Evolutionary conservation across 2,797 vertebrate species (phyloP).

Genomic region (Melanotaenia nigrans): DNA sequence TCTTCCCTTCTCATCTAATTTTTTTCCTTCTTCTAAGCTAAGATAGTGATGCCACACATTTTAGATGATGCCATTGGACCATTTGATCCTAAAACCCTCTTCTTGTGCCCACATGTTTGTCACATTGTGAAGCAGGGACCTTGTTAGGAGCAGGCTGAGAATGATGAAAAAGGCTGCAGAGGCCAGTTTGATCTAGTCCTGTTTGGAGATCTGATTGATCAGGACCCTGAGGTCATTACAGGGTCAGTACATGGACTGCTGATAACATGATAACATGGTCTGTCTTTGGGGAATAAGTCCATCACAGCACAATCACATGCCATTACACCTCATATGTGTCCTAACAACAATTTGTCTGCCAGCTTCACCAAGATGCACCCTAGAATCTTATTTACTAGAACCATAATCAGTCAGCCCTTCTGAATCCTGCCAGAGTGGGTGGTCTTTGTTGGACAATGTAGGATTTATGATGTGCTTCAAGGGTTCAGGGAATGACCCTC

Average conservation of each 20-base stretch:
- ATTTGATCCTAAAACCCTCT: constrained; percentile 41
- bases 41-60: constrained; percentile 47
- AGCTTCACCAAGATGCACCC: constrained; percentile 10
- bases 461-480: constrained; percentile 86
- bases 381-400: constrained; percentile 20
- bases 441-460: constrained; percentile 46
- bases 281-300: constrained; percentile 59
- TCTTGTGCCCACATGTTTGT: constrained; percentile 8
- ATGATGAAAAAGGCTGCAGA: constrained; percentile 43
- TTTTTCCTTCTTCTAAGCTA: constrained; percentile 43
- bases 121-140: constrained; percentile 6
- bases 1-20: constrained; percentile 39
- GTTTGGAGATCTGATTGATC: constrained; percentile 78
- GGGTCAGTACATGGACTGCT: constrained; percentile 71
- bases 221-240: constrained; percentile 52
- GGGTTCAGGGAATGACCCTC: constrained; percentile 62
- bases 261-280: constrained; percentile 66
- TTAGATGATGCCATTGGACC: constrained; percentile 19
- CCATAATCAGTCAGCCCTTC: constrained; percentile 47
- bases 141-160: constrained; percentile 26
- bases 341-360: constrained; percentile 24
- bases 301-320: constrained; percentile 49
- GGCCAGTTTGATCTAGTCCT: constrained; percentile 63
- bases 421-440: constrained; percentile 32
- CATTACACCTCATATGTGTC: constrained; percentile 49